phyloP scores from a whole-genome alignment of 2,113 vertebrate genomes.

The Syngnathoides biaculeatus region DNA sequence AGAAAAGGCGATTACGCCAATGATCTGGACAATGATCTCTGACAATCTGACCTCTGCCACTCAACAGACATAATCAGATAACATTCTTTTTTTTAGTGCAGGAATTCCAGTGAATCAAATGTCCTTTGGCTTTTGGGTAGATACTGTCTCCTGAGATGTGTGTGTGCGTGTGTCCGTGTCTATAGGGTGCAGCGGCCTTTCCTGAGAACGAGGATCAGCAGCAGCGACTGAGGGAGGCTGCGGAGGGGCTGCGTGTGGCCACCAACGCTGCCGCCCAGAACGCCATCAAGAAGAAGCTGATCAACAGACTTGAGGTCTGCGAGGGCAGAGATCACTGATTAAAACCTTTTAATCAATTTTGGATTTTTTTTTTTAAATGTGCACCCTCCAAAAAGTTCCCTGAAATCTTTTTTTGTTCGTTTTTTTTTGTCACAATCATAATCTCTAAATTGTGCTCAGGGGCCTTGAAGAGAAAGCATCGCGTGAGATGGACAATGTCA shows the following conservation, averaged over 20 bases:
- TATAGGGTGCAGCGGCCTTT: constrained; percentile 91
- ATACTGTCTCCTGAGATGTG: constrained; percentile 1
- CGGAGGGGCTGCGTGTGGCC: constrained; percentile 90
- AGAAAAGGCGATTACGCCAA: constrained; percentile 8
- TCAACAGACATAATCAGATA: background rate
- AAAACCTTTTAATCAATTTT: too few relatives aligned
- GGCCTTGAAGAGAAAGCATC: background rate
- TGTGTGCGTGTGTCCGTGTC: constrained; percentile 1
- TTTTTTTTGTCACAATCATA: background rate
- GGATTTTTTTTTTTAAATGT: background rate
- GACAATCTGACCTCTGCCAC: constrained; percentile 1
- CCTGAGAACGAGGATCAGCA: constrained; percentile 97
- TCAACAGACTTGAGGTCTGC: constrained; percentile 90
- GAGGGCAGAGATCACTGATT: background rate
- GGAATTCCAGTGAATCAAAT: background rate
- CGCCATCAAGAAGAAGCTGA: constrained; percentile 97
- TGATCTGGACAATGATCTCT: constrained; percentile 24
- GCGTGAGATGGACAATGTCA: background rate
- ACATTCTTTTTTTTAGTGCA: background rate
- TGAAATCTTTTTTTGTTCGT: background rate
- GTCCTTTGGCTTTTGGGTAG: background rate
- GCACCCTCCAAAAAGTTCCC: background rate
- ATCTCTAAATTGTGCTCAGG: background rate
- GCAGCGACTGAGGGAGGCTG: constrained; percentile 91
- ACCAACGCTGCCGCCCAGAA: constrained; percentile 97